Evolutionary conservation across 2,113 vertebrate species (phyloP).

Genomic region (Ailurus styani): DNA sequence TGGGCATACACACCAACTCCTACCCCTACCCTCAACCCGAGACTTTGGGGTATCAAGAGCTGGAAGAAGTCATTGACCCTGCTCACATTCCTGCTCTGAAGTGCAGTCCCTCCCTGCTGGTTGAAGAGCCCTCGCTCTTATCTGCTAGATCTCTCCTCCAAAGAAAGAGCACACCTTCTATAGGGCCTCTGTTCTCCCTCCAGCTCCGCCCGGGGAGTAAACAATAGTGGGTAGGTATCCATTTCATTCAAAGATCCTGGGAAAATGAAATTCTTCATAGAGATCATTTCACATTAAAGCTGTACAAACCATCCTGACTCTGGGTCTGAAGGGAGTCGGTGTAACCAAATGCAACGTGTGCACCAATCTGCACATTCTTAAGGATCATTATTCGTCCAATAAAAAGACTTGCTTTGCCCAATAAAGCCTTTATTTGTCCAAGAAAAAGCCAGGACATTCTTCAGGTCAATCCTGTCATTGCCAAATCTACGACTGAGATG

Average conservation of each 20-base stretch:
- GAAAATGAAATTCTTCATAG: conserved; percentile 55
- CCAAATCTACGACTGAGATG: neutral
- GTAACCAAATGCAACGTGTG: conserved; percentile 53
- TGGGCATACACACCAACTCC: neutral
- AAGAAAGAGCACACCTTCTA: conserved; percentile 45
- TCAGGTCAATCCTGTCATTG: neutral
- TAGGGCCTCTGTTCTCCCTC: conserved; percentile 66
- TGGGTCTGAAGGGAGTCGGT: neutral
- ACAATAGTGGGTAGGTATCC: conserved; percentile 48
- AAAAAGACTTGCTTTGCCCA: too few relatives aligned
- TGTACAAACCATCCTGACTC: neutral
- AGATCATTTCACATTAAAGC: conserved; percentile 53
- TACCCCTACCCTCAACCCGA: neutral
- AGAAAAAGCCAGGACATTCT: conserved; percentile 24
- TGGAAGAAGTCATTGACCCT: neutral
- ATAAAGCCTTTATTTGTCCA: too few relatives aligned
- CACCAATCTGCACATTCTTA: conserved; percentile 37
- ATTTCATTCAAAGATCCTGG: conserved; percentile 64
- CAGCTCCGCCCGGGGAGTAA: conserved; percentile 42
- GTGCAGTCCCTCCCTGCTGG: neutral
- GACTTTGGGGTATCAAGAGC: neutral
- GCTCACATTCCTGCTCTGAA: conserved; percentile 46
- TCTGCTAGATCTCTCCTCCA: conserved; percentile 56
- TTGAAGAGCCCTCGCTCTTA: conserved; percentile 29
- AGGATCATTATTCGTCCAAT: conserved; percentile 45